These are phyloP conservation scores for Artibeus jamaicensis DNA, from an alignment of 2,797 vertebrate species.

Conservation along the genomic window DNA sequence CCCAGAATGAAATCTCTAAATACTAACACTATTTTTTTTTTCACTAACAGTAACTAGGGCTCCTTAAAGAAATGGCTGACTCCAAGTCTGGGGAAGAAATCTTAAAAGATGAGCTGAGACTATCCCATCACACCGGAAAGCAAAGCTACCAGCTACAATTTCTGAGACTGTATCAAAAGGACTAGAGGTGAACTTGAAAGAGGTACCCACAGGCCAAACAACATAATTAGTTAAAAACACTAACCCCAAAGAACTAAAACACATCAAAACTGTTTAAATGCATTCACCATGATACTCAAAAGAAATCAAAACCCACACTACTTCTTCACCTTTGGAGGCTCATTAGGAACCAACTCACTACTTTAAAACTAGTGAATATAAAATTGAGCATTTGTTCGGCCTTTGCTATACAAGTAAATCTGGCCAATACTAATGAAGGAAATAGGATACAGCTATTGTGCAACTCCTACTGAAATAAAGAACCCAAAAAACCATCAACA, in stretches of 20 bases:
- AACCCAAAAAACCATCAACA: neutral
- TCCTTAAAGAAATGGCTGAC: neutral
- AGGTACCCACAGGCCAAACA: neutral
- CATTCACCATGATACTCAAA: neutral
- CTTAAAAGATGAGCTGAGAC: neutral
- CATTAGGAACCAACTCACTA: neutral
- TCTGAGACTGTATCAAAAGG: neutral
- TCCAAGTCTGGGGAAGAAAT: neutral
- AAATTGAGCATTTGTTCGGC: neutral
- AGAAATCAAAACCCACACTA: neutral
- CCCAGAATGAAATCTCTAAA: neutral
- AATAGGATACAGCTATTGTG: neutral
- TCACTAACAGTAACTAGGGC: neutral
- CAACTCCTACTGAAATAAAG: neutral
- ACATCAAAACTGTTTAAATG: neutral
- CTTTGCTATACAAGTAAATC: neutral
- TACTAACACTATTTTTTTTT: neutral
- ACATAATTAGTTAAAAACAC: neutral
- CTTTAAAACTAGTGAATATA: neutral
- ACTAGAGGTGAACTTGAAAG: neutral
- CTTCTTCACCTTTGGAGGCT: neutral
- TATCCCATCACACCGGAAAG: neutral
- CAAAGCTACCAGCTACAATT: neutral
- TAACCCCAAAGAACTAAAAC: neutral
- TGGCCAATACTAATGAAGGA: neutral